Base-by-base conservation (phyloP, 2,888 invertebrate genomes). In the Lacanobia wlatinum region DNA sequence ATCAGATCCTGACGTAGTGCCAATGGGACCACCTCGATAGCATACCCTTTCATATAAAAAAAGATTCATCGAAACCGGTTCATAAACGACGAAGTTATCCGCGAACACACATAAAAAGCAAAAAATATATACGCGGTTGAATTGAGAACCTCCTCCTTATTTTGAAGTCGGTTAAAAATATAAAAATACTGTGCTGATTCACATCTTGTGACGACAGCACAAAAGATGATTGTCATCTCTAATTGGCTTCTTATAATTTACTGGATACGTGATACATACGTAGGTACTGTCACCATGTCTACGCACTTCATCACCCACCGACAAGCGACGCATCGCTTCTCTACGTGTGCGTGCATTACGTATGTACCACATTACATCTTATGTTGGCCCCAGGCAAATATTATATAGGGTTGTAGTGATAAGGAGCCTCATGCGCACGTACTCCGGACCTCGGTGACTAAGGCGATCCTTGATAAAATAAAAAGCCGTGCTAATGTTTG, bases 391-490 rank as follows among this genome's bases (percentile, higher is more conserved):
- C 84, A 76, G 76, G 89, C 88, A 94, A 94, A 94, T 89, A 94
- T 93, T 91, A 90, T 92, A 89, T 89, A 87, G 93, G 93, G 91
- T 91, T 92, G 93, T 92, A 91, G 91, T 91, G 92, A 91, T 94
- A 94, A 93, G 90, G 85, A 69, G 76, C 70, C 76, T 75, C 81
- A 84, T 87, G 80, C 87, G 88, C 89, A 89, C 87, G 88, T 87
- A 90, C 88, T 89, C 90, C 90, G 88, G 92, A 92, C 93, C 86
- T 92, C 92, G 88, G 92, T 92, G 92, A 91, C 90, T 90, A 91
- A 90, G 87, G 90, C 90, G 88, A 93, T 92, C 92, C 92, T 89
- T 92, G 93, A 93, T 94, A 95, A 94, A 94, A 93, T 94, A 92
- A 92, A 92, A 92, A 93, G 85, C 83, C 85, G 90, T 88, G 88